Evolutionary conservation across 2,888 invertebrate species (phyloP).

Genomic region (Sipunculus nudus): DNA sequence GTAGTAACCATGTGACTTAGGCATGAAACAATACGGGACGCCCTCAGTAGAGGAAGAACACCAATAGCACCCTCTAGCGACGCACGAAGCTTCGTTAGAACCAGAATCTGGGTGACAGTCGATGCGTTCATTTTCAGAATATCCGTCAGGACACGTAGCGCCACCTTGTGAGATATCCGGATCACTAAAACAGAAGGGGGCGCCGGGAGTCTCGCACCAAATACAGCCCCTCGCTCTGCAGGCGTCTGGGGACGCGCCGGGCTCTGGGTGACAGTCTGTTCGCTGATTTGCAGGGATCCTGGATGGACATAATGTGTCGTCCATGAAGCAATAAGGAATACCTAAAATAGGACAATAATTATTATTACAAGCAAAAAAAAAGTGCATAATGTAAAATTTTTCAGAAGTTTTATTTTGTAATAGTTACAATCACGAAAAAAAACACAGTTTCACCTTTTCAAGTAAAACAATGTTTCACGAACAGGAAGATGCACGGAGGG

Average conservation of each 20-base stretch:
- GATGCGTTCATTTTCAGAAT: conserved; percentile 18
- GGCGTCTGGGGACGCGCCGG: conserved; percentile 8
- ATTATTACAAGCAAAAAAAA: no score
- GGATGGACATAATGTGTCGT: conserved; percentile 11
- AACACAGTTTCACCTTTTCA: no score
- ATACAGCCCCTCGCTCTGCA: conserved; percentile 30
- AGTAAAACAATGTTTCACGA: no score
- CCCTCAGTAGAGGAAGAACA: conserved; percentile 3
- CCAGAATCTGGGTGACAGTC: conserved; percentile 40
- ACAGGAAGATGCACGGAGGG: no score
- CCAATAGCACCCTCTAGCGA: conserved; percentile 28
- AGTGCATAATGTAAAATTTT: no score
- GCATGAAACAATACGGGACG: conserved; percentile 24
- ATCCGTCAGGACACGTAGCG: conserved; percentile 11
- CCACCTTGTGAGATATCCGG: conserved; percentile 14
- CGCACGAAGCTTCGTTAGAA: conserved; percentile 20
- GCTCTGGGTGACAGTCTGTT: conserved; percentile 40
- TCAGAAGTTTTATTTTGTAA: no score
- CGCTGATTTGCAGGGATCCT: conserved; percentile 14
- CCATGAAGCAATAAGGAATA: not conserved
- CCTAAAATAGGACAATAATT: no score
- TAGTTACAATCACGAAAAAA: no score
- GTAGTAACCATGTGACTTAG: conserved; percentile 6
- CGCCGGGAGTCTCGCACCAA: conserved; percentile 18
- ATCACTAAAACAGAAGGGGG: conserved; percentile 12